Evolutionary conservation across 2,888 invertebrate species (phyloP).

Genomic region (Polymixis lichenea): DNA sequence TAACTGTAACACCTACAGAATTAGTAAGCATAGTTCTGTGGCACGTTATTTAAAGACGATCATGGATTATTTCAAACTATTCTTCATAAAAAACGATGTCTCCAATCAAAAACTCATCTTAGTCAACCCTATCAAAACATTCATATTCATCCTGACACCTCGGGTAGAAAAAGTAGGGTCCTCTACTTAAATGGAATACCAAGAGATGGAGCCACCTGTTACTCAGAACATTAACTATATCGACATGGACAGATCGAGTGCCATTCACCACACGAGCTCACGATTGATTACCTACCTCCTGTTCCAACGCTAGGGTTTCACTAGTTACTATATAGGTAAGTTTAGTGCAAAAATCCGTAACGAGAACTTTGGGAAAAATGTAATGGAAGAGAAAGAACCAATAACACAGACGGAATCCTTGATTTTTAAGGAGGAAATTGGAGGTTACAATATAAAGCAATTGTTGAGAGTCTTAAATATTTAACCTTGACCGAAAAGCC

Average conservation of each 20-base stretch:
- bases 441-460: neutral
- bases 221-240: slow-evolving; percentile 57
- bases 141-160: slow-evolving; percentile 23
- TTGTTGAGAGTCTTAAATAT: neutral
- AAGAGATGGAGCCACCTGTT: slow-evolving; percentile 61
- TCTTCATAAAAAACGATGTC: neutral
- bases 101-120: neutral
- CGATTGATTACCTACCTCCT: slow-evolving; percentile 48
- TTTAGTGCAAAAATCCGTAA: slow-evolving; percentile 5
- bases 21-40: neutral
- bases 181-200: slow-evolving; percentile 51
- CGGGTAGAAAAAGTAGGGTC: slow-evolving; percentile 36
- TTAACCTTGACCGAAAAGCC: slow-evolving; percentile 20
- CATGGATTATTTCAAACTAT: too few relatives aligned
- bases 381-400: neutral
- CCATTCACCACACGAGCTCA: slow-evolving; percentile 47
- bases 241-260: slow-evolving; percentile 57
- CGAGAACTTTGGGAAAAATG: neutral
- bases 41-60: neutral
- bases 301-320: neutral
- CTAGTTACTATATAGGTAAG: neutral
- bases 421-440: neutral
- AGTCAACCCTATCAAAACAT: neutral
- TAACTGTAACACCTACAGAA: slow-evolving; percentile 9
- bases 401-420: neutral